Evolutionary conservation across 2,113 vertebrate genomes (phyloP).

Genomic region (Chlorocebus sabaeus): DNA sequence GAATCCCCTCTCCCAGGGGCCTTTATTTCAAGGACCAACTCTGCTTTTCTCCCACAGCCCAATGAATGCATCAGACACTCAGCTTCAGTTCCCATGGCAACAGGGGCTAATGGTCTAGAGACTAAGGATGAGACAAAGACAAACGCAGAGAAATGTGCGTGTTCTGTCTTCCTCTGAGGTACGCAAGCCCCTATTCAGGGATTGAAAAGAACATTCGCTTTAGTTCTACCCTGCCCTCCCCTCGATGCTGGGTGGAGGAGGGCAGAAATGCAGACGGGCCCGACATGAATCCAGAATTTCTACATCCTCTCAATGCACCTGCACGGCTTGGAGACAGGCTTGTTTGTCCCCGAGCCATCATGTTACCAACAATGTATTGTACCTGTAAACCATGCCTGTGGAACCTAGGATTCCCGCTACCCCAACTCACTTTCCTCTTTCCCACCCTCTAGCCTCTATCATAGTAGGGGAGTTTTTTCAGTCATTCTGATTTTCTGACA

Average conservation of each 20-base stretch:
- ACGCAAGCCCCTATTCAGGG: neutral
- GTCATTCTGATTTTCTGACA: neutral
- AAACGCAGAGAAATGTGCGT: neutral
- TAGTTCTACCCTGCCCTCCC: neutral
- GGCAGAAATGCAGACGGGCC: neutral
- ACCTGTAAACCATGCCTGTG: neutral
- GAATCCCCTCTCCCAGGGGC: neutral
- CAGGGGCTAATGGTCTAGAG: constrained; percentile 32
- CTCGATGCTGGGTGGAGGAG: neutral
- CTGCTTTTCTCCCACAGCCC: constrained; percentile 36
- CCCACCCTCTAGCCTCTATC: neutral
- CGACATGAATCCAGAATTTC: neutral
- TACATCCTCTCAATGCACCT: neutral
- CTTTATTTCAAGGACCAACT: constrained; percentile 39
- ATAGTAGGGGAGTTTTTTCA: neutral
- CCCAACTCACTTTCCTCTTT: neutral
- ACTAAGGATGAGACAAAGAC: constrained; percentile 53
- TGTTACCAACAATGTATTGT: neutral
- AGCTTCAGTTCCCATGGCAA: constrained; percentile 64
- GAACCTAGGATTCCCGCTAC: neutral
- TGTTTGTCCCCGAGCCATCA: neutral
- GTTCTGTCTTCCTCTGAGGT: neutral
- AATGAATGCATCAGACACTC: constrained; percentile 38
- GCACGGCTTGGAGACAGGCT: neutral
- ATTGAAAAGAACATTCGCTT: neutral